Percentiles rank a stretch among this genome's conserved stretches.
phyloP scores from a whole-genome alignment of 2,797 vertebrate species.

The Trichosurus vulpecula region DNA sequence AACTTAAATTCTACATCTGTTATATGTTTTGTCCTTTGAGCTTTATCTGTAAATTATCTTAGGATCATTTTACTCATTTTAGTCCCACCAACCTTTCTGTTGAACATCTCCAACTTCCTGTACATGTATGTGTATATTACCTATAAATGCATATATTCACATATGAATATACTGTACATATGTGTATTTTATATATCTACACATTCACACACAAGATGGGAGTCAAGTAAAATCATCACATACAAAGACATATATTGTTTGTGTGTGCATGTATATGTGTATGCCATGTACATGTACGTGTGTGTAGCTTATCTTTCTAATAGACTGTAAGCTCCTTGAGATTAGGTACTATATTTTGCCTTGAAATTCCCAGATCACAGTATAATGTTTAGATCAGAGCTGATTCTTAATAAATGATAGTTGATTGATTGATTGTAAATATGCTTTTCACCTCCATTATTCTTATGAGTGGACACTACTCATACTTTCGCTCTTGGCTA shows the following conservation, averaged over 20 bases:
- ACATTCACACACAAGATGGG: neutral
- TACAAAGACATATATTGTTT: neutral
- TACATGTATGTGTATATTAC: neutral
- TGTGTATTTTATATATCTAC: neutral
- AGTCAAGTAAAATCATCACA: neutral
- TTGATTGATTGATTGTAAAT: too few species aligned
- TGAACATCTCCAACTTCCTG: neutral
- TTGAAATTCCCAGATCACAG: neutral
- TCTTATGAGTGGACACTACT: too few species aligned
- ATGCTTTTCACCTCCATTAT: too few species aligned
- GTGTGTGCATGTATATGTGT: neutral
- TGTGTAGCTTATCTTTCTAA: neutral
- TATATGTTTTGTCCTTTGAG: neutral
- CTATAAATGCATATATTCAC: too few species aligned
- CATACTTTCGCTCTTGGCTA: too few species aligned
- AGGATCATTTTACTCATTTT: neutral
- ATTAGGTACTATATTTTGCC: too few species aligned
- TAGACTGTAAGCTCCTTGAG: too few species aligned
- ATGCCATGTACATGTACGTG: too few species aligned
- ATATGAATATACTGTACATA: too few species aligned
- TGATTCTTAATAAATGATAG: too few species aligned
- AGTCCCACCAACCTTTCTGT: neutral
- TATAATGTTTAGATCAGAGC: neutral
- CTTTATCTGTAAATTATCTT: neutral
- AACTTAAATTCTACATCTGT: neutral